A percentile compares a stretch with the other conserved stretches of the same genome.
These are phyloP conservation scores for Triplophysa bombifrons DNA, from an alignment of 2,797 vertebrate genomes.

Conservation along the genomic window DNA sequence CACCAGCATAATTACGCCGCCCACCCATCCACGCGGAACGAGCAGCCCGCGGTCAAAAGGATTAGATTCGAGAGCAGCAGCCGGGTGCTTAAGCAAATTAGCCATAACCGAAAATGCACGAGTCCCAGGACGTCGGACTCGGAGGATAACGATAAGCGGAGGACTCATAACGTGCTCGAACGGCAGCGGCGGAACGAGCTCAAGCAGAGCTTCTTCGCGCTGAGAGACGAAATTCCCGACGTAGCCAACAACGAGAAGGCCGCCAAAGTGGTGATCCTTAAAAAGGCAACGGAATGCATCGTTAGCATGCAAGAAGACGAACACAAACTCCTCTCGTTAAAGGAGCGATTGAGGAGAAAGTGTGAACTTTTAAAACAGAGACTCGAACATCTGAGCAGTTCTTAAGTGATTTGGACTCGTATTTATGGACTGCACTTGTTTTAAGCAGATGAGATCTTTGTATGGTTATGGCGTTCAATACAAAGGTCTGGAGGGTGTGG, in stretches of 20 bases:
- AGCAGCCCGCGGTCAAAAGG: constrained; percentile 80
- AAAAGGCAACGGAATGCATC: constrained; percentile 85
- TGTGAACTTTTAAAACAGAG: constrained; percentile 84
- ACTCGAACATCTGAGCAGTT: constrained; percentile 85
- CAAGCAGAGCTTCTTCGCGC: constrained; percentile 85
- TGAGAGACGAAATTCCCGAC: constrained; percentile 87
- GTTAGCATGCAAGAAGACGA: constrained; percentile 80
- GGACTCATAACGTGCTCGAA: constrained; percentile 92
- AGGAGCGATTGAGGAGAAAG: constrained; percentile 81
- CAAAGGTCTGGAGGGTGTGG: constrained; percentile 22
- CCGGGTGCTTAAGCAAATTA: constrained; percentile 82
- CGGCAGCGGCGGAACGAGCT: constrained; percentile 91
- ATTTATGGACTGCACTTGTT: constrained; percentile 56
- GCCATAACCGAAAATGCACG: constrained; percentile 81
- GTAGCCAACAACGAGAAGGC: constrained; percentile 87
- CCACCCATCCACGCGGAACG: constrained; percentile 75
- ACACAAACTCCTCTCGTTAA: constrained; percentile 76
- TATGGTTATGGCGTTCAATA: constrained; percentile 64
- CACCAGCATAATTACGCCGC: constrained; percentile 94
- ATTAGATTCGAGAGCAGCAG: constrained; percentile 76
- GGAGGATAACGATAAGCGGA: constrained; percentile 84
- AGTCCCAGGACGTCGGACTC: constrained; percentile 84
- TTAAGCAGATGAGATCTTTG: constrained; percentile 58
- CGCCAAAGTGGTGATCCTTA: constrained; percentile 89
- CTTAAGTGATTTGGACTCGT: constrained; percentile 44